Conservation (phyloP, 1,140 invertebrate species). For the Vanessa atalanta region DNA sequence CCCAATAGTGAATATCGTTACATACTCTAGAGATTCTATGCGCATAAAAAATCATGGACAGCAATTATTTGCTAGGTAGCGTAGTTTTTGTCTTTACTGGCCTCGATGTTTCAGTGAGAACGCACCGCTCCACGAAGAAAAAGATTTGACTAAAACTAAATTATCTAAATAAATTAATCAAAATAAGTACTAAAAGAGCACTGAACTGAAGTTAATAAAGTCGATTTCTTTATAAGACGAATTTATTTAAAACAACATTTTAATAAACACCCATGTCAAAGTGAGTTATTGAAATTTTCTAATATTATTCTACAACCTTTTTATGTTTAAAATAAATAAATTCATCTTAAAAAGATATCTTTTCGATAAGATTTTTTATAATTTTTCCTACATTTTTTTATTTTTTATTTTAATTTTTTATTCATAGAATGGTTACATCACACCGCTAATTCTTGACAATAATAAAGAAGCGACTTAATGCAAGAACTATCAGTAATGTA, state of each 20-base stretch:
- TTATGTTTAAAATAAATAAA: not conserved
- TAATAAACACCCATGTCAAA: not conserved
- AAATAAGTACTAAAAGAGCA: constrained; percentile 53
- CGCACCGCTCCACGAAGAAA: constrained; percentile 16
- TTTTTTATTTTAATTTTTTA: constrained; percentile 67
- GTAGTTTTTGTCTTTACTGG: constrained; percentile 33
- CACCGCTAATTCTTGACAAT: constrained; percentile 41
- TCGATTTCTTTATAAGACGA: constrained; percentile 27
- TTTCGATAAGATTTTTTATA: constrained; percentile 54
- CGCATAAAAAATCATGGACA: constrained; percentile 8
- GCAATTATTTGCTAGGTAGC: not conserved
- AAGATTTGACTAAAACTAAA: constrained; percentile 36
- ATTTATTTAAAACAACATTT: constrained; percentile 20
- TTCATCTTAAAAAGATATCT: constrained; percentile 47
- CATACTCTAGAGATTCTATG: constrained; percentile 31
- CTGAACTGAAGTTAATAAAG: constrained; percentile 19
- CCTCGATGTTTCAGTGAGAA: constrained; percentile 25
- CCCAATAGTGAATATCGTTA: constrained; percentile 11
- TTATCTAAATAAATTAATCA: constrained; percentile 37
- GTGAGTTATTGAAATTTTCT: not conserved
- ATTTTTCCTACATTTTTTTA: constrained; percentile 64
- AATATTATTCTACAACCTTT: not conserved
- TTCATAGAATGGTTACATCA: constrained; percentile 50
- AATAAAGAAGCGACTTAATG: constrained; percentile 28
- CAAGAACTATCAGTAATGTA: constrained; percentile 39